phyloP scores from a whole-genome alignment of 92 coral and sea anemone species.

The Isaurus tuberculatus region DNA sequence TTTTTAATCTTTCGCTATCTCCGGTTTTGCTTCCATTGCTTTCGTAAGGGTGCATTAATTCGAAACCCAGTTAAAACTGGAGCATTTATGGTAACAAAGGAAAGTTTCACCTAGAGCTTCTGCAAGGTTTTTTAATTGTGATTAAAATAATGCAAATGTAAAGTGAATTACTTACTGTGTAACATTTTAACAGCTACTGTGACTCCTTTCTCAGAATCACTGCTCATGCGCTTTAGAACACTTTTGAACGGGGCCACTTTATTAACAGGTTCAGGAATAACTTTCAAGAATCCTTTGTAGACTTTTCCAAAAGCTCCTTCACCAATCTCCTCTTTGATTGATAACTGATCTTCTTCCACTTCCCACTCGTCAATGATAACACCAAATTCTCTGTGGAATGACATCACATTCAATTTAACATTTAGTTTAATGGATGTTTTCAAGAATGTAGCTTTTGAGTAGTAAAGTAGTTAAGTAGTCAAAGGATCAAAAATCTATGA shows the following conservation, averaged over 20 bases:
- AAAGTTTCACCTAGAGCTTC: too few species aligned
- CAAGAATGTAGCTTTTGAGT: too few species aligned
- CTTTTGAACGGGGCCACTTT: slow-evolving; percentile 26
- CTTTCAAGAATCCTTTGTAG: slow-evolving; percentile 61
- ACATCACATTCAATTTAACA: not conserved
- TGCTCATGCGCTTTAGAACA: slow-evolving; percentile 2
- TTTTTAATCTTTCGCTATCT: too few species aligned
- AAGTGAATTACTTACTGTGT: slow-evolving; percentile 11
- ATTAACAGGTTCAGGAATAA: slow-evolving; percentile 41
- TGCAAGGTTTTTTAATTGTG: too few species aligned
- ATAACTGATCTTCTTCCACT: slow-evolving; percentile 55
- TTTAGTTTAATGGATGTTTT: not conserved
- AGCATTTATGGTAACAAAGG: too few species aligned
- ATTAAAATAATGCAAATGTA: not conserved
- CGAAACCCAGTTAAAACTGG: too few species aligned
- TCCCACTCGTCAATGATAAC: slow-evolving; percentile 82
- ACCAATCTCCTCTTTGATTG: slow-evolving; percentile 69
- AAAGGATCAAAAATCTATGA: too few species aligned
- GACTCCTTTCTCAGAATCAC: slow-evolving; percentile 13
- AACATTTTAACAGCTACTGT: slow-evolving; percentile 39
- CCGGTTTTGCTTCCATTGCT: too few species aligned
- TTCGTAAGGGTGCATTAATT: too few species aligned
- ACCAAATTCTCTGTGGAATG: slow-evolving; percentile 56
- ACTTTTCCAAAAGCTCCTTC: slow-evolving; percentile 95
- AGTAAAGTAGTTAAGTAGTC: too few species aligned